Base-by-base conservation (phyloP, 2,888 invertebrate genomes). In the Disparrhopalites patrizii region DNA sequence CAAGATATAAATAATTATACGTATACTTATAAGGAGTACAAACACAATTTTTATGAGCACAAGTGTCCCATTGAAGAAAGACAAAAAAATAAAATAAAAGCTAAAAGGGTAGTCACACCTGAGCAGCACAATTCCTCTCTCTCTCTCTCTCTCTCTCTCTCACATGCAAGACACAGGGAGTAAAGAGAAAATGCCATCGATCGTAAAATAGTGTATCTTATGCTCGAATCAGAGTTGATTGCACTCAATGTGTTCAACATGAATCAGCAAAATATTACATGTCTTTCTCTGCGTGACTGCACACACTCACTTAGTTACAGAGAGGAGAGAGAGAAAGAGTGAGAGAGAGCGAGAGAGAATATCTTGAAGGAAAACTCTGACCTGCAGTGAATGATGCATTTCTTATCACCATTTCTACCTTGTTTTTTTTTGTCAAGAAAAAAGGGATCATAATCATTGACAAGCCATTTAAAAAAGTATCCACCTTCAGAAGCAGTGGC, bases 261-360 rank as follows among this genome's bases (percentile, higher is more conserved):
- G 66, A 66, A 30, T 66, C 66, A 66, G 66, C 66, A 30, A 66
- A 66, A 47, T 23, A 66, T 61, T 15, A 28, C 47, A 20, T 61
- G 30, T 61, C 27, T 47, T 23, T 55, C 63, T 61, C 66, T 61
- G 55, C 66, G 66, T 66, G 66, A 66, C 43, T 66, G 62, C 66
- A 61, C 31, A 50, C 60, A 65, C 64, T n/a, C n/a, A n/a, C n/a
- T n/a, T n/a, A n/a, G n/a, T n/a, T n/a, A n/a, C 64, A 57, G 64
- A 63, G 62, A 62, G 30, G 30, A 13, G 55, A 58, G 57, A 51
- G 27, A 57, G 51, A 62, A 40, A 38, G 52, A 54, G 54, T 38
- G 62, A 38, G 62, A 27, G 40, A 27, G 33, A 40, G 40, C 15
- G 40, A 40, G 40, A 40, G 8, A 33, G 36, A 33, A 33, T 15